Percentiles rank a stretch among this genome's conserved stretches.
Evolutionary conservation across 2,888 invertebrate species (phyloP).

Genomic region (Tipula confusa): DNA sequence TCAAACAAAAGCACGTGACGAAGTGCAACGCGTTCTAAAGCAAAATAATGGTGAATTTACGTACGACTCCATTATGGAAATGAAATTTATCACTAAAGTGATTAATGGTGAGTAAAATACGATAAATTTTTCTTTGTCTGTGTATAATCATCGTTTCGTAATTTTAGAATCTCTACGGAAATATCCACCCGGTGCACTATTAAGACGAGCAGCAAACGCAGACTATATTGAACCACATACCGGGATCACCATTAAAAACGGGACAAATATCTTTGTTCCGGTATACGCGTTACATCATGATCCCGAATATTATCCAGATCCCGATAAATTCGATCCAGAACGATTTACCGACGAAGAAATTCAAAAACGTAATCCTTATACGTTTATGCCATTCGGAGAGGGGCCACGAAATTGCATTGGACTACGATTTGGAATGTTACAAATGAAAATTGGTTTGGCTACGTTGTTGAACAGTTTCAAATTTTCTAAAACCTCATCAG

Average conservation of each 20-base stretch:
- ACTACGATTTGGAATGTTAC: slow-evolving; percentile 45
- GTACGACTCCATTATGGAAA: slow-evolving; percentile 46
- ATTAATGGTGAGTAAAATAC: slow-evolving; percentile 42
- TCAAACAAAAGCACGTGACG: slow-evolving; percentile 46
- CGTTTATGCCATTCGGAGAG: slow-evolving; percentile 45
- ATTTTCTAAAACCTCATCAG: slow-evolving; percentile 39
- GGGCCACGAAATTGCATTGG: slow-evolving; percentile 47
- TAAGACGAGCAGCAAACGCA: slow-evolving; percentile 51
- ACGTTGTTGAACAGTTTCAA: slow-evolving; percentile 41
- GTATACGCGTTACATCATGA: slow-evolving; percentile 58
- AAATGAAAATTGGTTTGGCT: slow-evolving; percentile 42
- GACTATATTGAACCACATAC: slow-evolving; percentile 46
- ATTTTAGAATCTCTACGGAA: slow-evolving; percentile 47
- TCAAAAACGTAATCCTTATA: slow-evolving; percentile 39
- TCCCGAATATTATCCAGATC: slow-evolving; percentile 50
- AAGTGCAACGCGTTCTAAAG: slow-evolving; percentile 44
- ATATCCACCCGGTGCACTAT: slow-evolving; percentile 52
- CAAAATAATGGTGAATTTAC: slow-evolving; percentile 43
- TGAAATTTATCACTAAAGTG: slow-evolving; percentile 48
- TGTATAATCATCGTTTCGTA: neutral
- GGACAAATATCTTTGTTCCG: slow-evolving; percentile 51
- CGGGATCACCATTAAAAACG: slow-evolving; percentile 39
- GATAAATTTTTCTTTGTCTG: too few species aligned
- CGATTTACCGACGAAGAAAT: slow-evolving; percentile 42
- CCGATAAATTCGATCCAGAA: slow-evolving; percentile 44